These are phyloP conservation scores for Alexandromys fortis DNA, from an alignment of 2,113 vertebrate genomes.

Conservation along the genomic window DNA sequence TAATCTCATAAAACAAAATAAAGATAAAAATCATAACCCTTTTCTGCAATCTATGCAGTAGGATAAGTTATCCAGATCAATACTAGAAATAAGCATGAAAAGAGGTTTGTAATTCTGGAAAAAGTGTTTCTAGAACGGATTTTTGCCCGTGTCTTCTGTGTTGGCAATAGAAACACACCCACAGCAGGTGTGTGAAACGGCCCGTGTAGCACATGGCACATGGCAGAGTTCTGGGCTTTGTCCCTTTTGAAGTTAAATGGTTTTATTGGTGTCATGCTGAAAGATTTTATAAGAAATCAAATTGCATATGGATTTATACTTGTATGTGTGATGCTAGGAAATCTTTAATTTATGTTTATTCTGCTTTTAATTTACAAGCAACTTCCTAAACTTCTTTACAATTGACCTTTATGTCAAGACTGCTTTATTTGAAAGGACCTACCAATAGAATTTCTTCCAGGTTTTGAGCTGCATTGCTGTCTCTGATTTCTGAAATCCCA, in stretches of 20 bases:
- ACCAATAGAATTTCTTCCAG: not conserved
- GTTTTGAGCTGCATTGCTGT: not conserved
- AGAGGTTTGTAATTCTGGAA: conserved; percentile 31
- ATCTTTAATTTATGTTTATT: conserved; percentile 71
- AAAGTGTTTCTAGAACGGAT: conserved; percentile 20
- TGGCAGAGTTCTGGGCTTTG: conserved; percentile 61
- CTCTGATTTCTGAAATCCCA: conserved; percentile 42
- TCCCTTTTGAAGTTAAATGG: conserved; percentile 73
- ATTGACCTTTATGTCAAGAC: conserved; percentile 41
- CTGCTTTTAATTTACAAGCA: conserved; percentile 70
- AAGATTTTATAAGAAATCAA: conserved; percentile 75
- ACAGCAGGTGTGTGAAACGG: conserved; percentile 75
- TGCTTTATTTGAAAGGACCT: conserved; percentile 48
- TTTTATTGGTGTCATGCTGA: conserved; percentile 75
- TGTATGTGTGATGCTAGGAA: conserved; percentile 48
- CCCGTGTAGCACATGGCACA: conserved; percentile 65
- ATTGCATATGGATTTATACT: conserved; percentile 61
- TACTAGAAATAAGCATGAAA: not conserved
- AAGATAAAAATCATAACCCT: not conserved
- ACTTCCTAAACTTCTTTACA: conserved; percentile 68
- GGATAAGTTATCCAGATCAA: not conserved
- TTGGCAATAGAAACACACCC: conserved; percentile 73
- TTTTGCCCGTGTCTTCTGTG: conserved; percentile 38
- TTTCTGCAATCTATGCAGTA: conserved; percentile 26
- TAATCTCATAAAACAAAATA: not conserved